Conservation (phyloP, 1,140 invertebrate species). For the Paralvinella palmiformis region DNA sequence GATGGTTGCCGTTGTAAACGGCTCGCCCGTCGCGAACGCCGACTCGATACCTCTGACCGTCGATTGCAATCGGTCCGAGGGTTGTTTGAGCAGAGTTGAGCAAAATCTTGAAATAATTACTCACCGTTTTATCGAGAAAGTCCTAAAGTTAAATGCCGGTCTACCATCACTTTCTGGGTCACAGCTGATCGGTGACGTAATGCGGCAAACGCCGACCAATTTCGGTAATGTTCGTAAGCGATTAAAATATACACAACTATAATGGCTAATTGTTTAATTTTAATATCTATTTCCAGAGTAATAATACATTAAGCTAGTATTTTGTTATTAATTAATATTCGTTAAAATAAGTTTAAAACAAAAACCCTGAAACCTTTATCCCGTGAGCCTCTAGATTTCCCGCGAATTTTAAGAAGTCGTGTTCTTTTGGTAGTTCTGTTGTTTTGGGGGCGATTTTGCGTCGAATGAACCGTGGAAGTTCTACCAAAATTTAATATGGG, state of each 20-base stretch:
- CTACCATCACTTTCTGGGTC: too few species aligned
- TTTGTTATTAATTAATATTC: not conserved
- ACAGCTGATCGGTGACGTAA: conserved; percentile 8
- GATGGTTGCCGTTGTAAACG: too few species aligned
- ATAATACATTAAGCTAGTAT: not conserved
- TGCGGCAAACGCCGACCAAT: not conserved
- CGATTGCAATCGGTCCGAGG: too few species aligned
- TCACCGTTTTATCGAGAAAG: too few species aligned
- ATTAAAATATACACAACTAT: not conserved
- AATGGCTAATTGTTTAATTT: not conserved
- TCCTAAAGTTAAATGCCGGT: too few species aligned
- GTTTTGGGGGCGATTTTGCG: not conserved
- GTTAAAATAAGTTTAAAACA: not conserved
- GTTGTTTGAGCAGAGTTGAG: too few species aligned
- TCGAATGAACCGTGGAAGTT: not conserved
- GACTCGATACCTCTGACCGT: too few species aligned
- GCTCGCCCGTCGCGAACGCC: too few species aligned
- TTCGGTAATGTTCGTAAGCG: not conserved
- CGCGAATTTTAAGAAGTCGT: not conserved
- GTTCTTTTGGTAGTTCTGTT: not conserved
- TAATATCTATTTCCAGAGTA: not conserved
- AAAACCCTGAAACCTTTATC: not conserved
- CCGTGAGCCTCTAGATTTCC: not conserved
- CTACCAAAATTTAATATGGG: conserved; percentile 25
- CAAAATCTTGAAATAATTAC: too few species aligned